Evolutionary conservation across 2,113 vertebrate genomes (phyloP).

Genomic region (Symphodus melops): DNA sequence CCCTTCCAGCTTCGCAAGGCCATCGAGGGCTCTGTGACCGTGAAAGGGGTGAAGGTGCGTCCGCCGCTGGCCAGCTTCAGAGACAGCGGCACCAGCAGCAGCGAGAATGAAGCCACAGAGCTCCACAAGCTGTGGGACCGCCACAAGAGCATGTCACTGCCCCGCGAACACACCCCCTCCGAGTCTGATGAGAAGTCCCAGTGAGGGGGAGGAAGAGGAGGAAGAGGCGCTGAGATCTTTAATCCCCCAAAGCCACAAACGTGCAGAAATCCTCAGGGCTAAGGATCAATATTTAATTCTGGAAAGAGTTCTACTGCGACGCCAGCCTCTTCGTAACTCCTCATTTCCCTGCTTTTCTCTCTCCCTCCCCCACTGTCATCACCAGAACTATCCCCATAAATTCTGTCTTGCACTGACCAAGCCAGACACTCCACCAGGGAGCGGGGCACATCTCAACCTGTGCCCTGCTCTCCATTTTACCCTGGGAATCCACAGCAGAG

Average conservation of each 20-base stretch:
- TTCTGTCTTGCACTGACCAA: conserved; percentile 60
- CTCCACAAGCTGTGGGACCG: conserved; percentile 95
- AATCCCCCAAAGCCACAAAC: conserved; percentile 59
- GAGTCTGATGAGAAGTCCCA: conserved; percentile 90
- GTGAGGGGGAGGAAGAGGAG: conserved; percentile 55
- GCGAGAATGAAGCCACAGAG: conserved; percentile 92
- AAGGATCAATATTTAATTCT: conserved; percentile 61
- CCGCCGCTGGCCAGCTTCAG: conserved; percentile 96
- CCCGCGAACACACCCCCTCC: conserved; percentile 85
- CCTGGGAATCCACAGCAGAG: conserved; percentile 46
- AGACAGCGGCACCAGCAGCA: conserved; percentile 91
- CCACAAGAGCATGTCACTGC: conserved; percentile 88
- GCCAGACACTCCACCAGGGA: conserved; percentile 47
- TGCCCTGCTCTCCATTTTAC: conserved; percentile 51
- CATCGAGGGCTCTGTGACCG: conserved; percentile 94
- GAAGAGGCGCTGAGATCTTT: conserved; percentile 38
- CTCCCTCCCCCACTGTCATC: conserved; percentile 15
- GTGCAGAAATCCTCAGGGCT: conserved; percentile 65
- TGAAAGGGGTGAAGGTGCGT: conserved; percentile 94
- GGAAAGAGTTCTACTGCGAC: conserved; percentile 47
- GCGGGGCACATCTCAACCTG: conserved; percentile 17
- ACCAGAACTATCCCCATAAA: conserved; percentile 24
- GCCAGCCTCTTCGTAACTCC: conserved; percentile 34
- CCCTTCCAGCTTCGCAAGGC: conserved; percentile 91
- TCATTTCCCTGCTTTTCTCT: conserved; percentile 36